phyloP scores from a whole-genome alignment of 2,113 vertebrate genomes.

The Myanophis thanlyinensis region DNA sequence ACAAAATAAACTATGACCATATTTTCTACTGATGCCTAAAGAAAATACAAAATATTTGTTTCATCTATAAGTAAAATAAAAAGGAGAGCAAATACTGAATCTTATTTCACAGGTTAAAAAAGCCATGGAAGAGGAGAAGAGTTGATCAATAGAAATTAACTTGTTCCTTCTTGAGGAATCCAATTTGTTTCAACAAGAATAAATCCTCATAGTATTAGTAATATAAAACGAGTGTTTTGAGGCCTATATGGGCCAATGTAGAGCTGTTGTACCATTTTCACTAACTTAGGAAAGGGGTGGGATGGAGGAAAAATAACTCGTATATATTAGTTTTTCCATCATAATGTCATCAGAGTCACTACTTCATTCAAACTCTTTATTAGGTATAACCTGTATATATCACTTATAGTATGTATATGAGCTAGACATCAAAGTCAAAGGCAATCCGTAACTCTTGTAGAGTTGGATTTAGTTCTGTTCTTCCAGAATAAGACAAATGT shows the following conservation, averaged over 20 bases:
- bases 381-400: background rate
- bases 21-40: background rate
- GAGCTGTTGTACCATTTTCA: background rate
- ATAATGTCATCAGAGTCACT: constrained; percentile 8
- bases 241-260: background rate
- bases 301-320: background rate
- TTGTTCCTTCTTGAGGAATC: background rate
- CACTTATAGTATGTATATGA: background rate
- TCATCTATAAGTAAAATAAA: background rate
- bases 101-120: background rate
- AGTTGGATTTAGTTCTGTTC: constrained; percentile 59
- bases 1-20: background rate
- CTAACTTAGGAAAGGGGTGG: background rate
- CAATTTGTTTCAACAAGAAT: background rate
- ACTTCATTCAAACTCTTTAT: constrained; percentile 30
- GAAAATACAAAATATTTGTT: background rate
- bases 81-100: background rate
- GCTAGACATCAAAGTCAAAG: constrained; percentile 73
- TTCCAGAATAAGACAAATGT: constrained; percentile 77
- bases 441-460: constrained; percentile 68
- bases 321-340: background rate
- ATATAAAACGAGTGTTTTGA: background rate
- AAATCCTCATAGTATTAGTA: background rate
- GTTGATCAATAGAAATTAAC: background rate
- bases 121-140: background rate